Percentiles rank a stretch among this genome's conserved stretches.
phyloP scores from a whole-genome alignment of 2,113 vertebrate genomes.

The Vidua macroura region DNA sequence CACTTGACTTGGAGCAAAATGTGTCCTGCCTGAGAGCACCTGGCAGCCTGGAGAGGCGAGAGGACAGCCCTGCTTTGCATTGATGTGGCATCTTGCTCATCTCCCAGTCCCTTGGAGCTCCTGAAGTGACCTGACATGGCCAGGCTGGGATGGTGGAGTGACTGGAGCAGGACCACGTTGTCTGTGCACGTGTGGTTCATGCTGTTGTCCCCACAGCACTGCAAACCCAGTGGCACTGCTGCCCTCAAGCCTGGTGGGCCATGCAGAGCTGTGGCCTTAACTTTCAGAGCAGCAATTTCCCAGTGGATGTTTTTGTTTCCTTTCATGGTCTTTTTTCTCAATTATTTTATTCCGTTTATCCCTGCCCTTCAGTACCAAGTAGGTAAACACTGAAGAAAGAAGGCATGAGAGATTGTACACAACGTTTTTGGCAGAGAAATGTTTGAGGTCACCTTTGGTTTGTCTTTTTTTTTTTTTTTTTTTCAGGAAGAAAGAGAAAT shows the following conservation, averaged over 20 bases:
- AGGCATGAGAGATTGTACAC: background rate
- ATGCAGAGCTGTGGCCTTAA: background rate
- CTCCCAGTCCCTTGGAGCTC: background rate
- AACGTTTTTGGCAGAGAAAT: background rate
- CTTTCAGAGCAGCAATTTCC: background rate
- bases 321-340: background rate
- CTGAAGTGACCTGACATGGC: background rate
- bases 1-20: background rate
- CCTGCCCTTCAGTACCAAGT: background rate
- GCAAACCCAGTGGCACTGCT: background rate
- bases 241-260: background rate
- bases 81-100: background rate
- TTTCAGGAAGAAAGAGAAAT: background rate
- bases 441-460: background rate
- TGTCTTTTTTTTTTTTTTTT: background rate
- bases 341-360: background rate
- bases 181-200: fast-evolving
- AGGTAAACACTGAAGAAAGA: background rate
- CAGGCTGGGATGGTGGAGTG: background rate
- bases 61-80: background rate
- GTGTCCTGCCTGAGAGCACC: background rate
- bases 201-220: background rate
- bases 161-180: fast-evolving
- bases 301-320: background rate
- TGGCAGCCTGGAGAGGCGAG: fast-evolving